Evolutionary conservation across 2,888 invertebrate species (phyloP).

Genomic region (Cheilosia impressa): DNA sequence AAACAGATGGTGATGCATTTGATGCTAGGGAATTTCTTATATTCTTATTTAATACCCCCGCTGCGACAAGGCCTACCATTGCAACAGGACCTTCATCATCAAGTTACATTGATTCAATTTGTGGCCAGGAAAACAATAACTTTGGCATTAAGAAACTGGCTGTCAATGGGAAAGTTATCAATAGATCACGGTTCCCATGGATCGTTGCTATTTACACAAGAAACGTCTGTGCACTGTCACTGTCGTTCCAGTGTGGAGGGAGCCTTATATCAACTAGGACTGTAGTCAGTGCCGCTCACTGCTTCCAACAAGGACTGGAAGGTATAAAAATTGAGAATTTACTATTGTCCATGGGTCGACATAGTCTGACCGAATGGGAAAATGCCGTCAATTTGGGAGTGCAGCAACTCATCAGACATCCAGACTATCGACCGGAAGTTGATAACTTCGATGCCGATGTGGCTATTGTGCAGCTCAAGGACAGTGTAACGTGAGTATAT

Average conservation of each 20-base stretch:
- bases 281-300: slow-evolving; percentile 83
- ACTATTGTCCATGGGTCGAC: slow-evolving; percentile 81
- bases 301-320: slow-evolving; percentile 76
- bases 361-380: slow-evolving; percentile 79
- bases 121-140: slow-evolving; percentile 77
- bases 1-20: too few relatives aligned
- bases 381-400: slow-evolving; percentile 75
- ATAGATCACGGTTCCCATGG: slow-evolving; percentile 87
- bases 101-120: slow-evolving; percentile 51
- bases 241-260: slow-evolving; percentile 81
- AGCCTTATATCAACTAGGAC: slow-evolving; percentile 78
- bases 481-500: slow-evolving; percentile 77
- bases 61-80: background rate
- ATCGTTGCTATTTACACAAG: slow-evolving; percentile 86
- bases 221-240: slow-evolving; percentile 78
- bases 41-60: background rate
- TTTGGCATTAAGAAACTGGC: slow-evolving; percentile 67
- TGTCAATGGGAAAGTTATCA: slow-evolving; percentile 74
- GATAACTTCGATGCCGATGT: slow-evolving; percentile 82
- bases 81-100: background rate
- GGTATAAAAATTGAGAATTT: slow-evolving; percentile 26
- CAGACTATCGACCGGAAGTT: slow-evolving; percentile 79
- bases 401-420: slow-evolving; percentile 79
- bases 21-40: too few relatives aligned
- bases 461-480: slow-evolving; percentile 83